Base-by-base conservation (phyloP, 1,140 invertebrate genomes). In the Drosophila trapezifrons region DNA sequence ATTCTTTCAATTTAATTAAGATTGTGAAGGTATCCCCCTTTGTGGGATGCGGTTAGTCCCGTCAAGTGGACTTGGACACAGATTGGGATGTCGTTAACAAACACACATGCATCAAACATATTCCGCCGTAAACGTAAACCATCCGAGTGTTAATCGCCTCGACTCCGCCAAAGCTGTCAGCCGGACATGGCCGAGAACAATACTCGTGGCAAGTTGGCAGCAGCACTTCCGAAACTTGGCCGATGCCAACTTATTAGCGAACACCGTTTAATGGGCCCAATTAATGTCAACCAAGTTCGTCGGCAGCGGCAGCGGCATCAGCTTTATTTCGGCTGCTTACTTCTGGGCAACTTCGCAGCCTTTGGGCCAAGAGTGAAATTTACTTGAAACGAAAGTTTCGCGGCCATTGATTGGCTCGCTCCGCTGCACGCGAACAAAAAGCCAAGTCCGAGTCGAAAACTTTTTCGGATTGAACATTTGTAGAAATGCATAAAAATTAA, bases 401-500 rank as follows among this genome's bases (percentile, higher is more conserved):
- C 74, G 66, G 80, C 58, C 57, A 84, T 80, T 76, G 80, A 83
- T 82, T 84, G 76, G 56, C 62, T 54, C 79, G 79, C 79, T 78
- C 59, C 75, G 79, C 32, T 82, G 80, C 79, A 82, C 70, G 79
- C 76, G 32, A 82, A 78, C 51, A 66, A 60, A 82, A 62, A 45
- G 37, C 65, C 40, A 67, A 62, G 47, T 56, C 40, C 71, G 55
- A 45, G 71, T 56, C 60, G 57, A 67, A 76, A 78, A 80, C 57
- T 85, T 83, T 80, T 75, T 76, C 59, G 79, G 67, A 87, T 82
- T 67, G 75, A 89, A 83, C 76, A 89, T 80, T 84, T 77, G 83
- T 89, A 49, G 64, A 89, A 89, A 80, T 87, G 79, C 80, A 87
- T 87, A 89, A 89, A 87, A 87, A 80, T 89, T 86, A 86, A 86